Base-by-base conservation (phyloP, 1,140 invertebrate species). In the Ctenoplectra terminalis region DNA sequence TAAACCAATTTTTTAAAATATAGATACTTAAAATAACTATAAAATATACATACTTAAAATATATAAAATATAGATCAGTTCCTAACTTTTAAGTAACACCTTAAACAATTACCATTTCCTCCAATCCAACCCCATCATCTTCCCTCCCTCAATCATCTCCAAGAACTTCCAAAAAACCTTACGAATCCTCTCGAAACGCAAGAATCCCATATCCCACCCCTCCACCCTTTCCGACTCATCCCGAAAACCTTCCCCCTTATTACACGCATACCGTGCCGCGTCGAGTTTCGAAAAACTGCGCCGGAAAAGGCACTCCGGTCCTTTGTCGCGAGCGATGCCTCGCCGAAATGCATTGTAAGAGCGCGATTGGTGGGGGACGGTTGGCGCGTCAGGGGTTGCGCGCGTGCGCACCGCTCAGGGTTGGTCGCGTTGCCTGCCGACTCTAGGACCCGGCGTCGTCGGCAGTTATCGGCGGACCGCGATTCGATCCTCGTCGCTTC, bases 381-480 rank as follows among this genome's bases (percentile, higher is more conserved):
- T 11, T 40, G 31, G 61, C 40, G 58, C 40, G 72, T 58, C n/a
- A 2, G 48, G 60, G 50, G 17, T 43, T 20, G 78, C 58, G 70
- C 72, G 72, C 63, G 37, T 56, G 72, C 58, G 72, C 40, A 29
- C 37, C 8, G 1, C 29, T 17, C 82, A 66, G 87, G 85, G 82
- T 84, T 87, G 86, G 81, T 80, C 86, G 86, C 60, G 86, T 73
- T 60, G 85, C 70, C 81, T 66, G 75, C 60, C 74, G 80, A 61
- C 52, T 64, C 46, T 56, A 13, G 26, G 69, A 23, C 76, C 84
- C 82, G 73, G 77, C 82, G 73, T 84, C 85, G 54, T 88, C 82
- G 87, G 80, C 83, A 89, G 88, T 89, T 85, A 88, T 86, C 87
- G 87, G 88, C 87, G 88, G 83, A 82, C 84, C 88, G 87, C 80